Base-by-base conservation (phyloP, 1,140 invertebrate species). In the Trichonephila clavata region DNA sequence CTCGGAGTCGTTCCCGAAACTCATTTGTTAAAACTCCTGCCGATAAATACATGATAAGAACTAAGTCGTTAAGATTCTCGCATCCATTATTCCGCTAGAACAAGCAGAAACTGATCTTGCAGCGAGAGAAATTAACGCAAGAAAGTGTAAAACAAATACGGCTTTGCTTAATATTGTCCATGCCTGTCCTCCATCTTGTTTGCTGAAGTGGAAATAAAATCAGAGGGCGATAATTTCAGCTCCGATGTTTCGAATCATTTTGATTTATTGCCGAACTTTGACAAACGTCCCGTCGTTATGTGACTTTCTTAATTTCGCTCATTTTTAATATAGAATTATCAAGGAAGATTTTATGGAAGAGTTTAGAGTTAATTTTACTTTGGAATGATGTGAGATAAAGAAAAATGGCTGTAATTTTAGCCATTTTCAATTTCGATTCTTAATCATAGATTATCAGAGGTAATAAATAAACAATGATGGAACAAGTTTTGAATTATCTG, bases 61-160 rank as follows among this genome's bases (percentile, higher is more conserved):
- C 21, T 87, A 87, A 63, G 86, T 87, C 86, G 86, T 87, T 87
- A 65, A 65, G 24, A 32, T 32, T 65, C 32, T 65, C 24, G 86
- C 59, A 32, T 61, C 61, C 86, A 87, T 87, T 87, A 87, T 43
- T 61, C 86, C 61, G 21, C 60, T 13, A 39, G 6, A 43, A 18
- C 39, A 27, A 87, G 86, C 86, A 63, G 86, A 87, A 87, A 43
- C 16, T 32, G 32, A 10, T 80, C 71, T 13, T 57, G n/a, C 14
- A 63, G 61, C 27, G 71, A 39, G n/a, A 68, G 32, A 87, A 87
- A 87, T 87, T 87, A 87, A 65, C 86, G 86, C 86, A 87, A 27
- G 61, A 63, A 86, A 87, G 86, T 87, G 61, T 87, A 61, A 63
- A 87, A 87, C 59, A 84, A 87, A 87, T 87, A 65, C 60, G 61